Evolutionary conservation across 2,113 vertebrate species (phyloP), one percentile per base, ranked within the genome.

Genomic region (Sisor rabdophorus): DNA sequence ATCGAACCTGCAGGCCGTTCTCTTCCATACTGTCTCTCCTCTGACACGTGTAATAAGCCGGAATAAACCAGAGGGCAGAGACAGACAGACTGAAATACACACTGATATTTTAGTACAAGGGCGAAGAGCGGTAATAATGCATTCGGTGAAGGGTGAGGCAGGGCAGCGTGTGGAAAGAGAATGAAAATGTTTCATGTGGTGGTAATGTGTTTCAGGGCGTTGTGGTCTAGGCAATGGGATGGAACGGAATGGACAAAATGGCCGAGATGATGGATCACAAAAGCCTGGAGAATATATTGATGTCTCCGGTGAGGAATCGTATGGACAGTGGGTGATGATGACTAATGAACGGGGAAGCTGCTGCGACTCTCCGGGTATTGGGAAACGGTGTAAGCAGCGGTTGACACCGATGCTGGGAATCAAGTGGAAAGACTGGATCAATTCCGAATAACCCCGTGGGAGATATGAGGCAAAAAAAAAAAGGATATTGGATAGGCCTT

Each of bases 11-110:
- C 55, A 53, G 67, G 28, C 54, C 55, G n/a, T 54, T 44, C 24
- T 32, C 60, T 54, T n/a, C 48, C 59, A 47, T 24, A 32, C 47
- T 52, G 40, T 30, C 73, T 61, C 24, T 47, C 26, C 76, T 78
- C 76, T 48, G 68, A 71, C 68, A 71, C 26, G 26, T 71, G 68
- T 78, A 78, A 78, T 78, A 71, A 71, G 67, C 28, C 68, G 54
- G 58, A 22, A 15, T 47, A 63, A 30, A 71, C 56, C 68, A 71
- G 68, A 78, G 76, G 68, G 68, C 76, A 78, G 61, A 40, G 60
- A 30, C 73, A 55, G 73, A 75, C 28, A 40, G 68, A 69, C 68
- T 78, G 56, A 54, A 71, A 78, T 71, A 63, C 24, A 78, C 68
- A 71, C 68, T 24, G 56, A 61, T 77, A 71, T 71, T 77, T 71